Base-by-base conservation (phyloP, 2,888 invertebrate genomes). In the Drosophila diplacantha region DNA sequence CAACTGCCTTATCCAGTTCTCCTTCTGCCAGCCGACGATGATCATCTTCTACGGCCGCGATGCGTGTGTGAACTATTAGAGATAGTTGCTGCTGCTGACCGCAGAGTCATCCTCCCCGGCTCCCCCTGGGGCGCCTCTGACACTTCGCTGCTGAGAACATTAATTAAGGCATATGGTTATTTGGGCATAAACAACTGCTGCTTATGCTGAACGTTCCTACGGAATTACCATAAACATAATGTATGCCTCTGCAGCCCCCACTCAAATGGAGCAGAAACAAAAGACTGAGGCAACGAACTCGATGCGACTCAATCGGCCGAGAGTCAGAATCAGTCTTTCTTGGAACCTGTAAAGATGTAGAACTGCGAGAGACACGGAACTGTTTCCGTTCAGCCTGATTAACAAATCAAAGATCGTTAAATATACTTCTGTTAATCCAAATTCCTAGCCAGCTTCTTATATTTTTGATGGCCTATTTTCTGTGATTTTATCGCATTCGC, bases 191-290 rank as follows among this genome's bases (percentile, higher is more conserved):
- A 53, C 63, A 38, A 63, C 44, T 31, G 20, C 9, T 62, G 43
- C 24, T 62, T 62, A 52, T 63, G 51, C 24, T 51, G 8, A n/a
- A 16, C 18, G 44, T 37, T 56, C 29, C n/a, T 4, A 26, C 4
- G 11, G 22, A 22, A 81, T 74, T 81, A 62, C 50, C 79, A 81
- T 76, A 76, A 58, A 43, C 75, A 81, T 81, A 76, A 73, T 50
- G 29, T 35, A 75, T 58, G 68, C 56, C 34, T 46, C 47, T 24
- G 24, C 35, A 22, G 63, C 71, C 49, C 20, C 49, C 24, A 44
- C 60, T 47, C 57, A 60, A 35, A 11, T 34, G 35, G 52, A 54
- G 53, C 32, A 14, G n/a, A 24, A 55, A 41, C 52, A 61, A 50
- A 60, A 52, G 58, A 69, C 61, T 65, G 57, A 64, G 56, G 51